Evolutionary conservation across 2,888 invertebrate genomes (phyloP).

Genomic region (Oeneis ivallda): DNA sequence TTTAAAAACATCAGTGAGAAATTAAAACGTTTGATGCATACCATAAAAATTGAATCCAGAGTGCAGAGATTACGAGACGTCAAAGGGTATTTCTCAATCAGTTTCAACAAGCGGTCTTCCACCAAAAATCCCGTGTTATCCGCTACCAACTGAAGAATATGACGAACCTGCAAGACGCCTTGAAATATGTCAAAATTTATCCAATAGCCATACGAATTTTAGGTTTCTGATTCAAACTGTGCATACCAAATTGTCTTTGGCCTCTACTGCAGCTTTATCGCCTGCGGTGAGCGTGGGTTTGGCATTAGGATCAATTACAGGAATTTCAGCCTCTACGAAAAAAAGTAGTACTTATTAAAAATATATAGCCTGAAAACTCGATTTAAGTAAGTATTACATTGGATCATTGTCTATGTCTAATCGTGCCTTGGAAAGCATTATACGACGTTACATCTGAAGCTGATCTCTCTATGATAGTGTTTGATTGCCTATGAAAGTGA

Average conservation of each 20-base stretch:
- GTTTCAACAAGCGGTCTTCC: conserved; percentile 84
- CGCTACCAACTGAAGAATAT: conserved; percentile 85
- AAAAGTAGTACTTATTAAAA: not conserved
- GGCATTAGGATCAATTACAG: conserved; percentile 16
- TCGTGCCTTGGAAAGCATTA: too few relatives aligned
- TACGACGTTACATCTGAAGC: too few relatives aligned
- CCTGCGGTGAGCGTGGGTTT: conserved; percentile 22
- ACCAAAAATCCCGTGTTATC: conserved; percentile 88
- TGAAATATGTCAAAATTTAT: not conserved
- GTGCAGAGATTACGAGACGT: conserved; percentile 86
- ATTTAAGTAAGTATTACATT: not conserved
- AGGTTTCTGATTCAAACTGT: not conserved
- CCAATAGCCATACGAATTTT: not conserved
- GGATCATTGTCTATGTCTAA: not conserved
- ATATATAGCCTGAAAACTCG: too few relatives aligned
- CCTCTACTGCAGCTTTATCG: conserved; percentile 31
- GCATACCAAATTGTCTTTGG: conserved; percentile 44
- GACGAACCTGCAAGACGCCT: conserved; percentile 67
- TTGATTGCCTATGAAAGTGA: too few relatives aligned
- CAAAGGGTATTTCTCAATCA: conserved; percentile 84
- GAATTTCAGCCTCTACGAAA: conserved; percentile 35
- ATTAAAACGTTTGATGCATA: conserved; percentile 44
- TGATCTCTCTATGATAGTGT: too few relatives aligned
- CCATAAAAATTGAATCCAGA: conserved; percentile 89
- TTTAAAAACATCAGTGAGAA: not conserved